Percentiles rank a stretch among this genome's conserved stretches.
phyloP scores from a whole-genome alignment of 2,888 invertebrate species.

The Dolichomitus sp. region DNA sequence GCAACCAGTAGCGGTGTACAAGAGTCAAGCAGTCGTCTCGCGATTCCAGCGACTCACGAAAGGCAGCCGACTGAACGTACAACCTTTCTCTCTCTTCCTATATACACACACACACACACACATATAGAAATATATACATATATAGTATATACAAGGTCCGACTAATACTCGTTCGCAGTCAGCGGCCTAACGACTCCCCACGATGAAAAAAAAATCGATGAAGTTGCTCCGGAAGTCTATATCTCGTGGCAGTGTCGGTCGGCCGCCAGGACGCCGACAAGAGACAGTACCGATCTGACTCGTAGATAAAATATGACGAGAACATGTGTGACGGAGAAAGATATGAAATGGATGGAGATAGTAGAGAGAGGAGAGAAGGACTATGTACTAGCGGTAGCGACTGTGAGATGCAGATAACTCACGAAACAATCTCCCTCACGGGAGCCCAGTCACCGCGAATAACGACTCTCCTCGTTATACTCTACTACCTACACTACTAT shows the following conservation, averaged over 20 bases:
- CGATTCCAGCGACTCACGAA: slow-evolving; percentile 29
- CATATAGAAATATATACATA: too few species aligned
- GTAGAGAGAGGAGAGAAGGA: slow-evolving; percentile 2
- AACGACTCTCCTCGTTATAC: slow-evolving; percentile 75
- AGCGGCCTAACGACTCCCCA: slow-evolving; percentile 54
- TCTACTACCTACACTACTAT: slow-evolving; percentile 38
- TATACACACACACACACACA: neutral
- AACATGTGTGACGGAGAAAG: slow-evolving; percentile 45
- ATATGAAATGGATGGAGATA: slow-evolving; percentile 25
- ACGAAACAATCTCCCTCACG: slow-evolving; percentile 69
- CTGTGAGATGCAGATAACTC: slow-evolving; percentile 76
- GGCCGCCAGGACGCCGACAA: slow-evolving; percentile 53
- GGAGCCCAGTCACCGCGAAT: slow-evolving; percentile 72
- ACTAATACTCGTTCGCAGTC: slow-evolving; percentile 12
- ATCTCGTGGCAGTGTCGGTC: slow-evolving; percentile 45
- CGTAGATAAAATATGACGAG: slow-evolving; percentile 65
- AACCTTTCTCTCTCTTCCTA: slow-evolving; percentile 13
- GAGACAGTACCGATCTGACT: slow-evolving; percentile 51
- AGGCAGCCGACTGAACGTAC: slow-evolving; percentile 10
- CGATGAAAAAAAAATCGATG: slow-evolving; percentile 49
- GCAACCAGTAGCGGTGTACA: slow-evolving; percentile 44
- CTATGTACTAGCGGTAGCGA: slow-evolving; percentile 70
- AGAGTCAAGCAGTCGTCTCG: slow-evolving; percentile 39
- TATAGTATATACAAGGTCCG: neutral
- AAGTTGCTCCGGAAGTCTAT: slow-evolving; percentile 59